A percentile compares a stretch with the other conserved stretches of the same genome.
phyloP scores from a whole-genome alignment of 2,113 vertebrate genomes.

The Saccopteryx bilineata region DNA sequence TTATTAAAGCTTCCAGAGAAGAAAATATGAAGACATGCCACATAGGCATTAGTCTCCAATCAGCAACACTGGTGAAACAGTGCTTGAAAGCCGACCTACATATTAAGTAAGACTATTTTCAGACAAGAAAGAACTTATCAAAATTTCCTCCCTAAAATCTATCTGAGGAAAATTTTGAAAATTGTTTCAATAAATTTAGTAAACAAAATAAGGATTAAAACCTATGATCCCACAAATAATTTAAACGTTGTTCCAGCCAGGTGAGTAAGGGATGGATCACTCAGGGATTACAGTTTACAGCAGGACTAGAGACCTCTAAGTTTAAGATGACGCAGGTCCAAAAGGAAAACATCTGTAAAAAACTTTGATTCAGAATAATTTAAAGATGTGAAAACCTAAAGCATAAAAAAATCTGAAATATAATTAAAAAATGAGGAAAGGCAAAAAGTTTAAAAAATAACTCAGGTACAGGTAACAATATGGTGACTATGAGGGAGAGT shows the following conservation, averaged over 20 bases:
- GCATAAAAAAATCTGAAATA: not conserved
- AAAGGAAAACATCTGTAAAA: not conserved
- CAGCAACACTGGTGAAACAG: not conserved
- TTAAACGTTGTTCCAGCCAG: not conserved
- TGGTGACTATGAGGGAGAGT: too few species aligned
- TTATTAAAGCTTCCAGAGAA: slow-evolving; percentile 6
- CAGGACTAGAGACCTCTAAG: not conserved
- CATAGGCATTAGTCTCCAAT: too few species aligned
- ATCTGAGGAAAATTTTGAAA: not conserved
- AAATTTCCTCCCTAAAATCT: not conserved
- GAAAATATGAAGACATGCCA: not conserved
- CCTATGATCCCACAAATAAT: not conserved
- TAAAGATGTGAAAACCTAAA: not conserved
- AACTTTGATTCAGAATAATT: not conserved
- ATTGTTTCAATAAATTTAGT: not conserved
- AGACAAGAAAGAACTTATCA: not conserved
- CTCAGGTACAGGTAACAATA: too few species aligned
- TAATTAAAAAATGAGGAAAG: not conserved
- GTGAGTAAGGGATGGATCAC: not conserved
- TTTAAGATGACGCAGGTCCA: not conserved
- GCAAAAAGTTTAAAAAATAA: not conserved
- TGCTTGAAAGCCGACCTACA: not conserved
- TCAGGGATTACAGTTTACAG: not conserved
- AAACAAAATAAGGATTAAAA: not conserved
- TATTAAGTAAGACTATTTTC: not conserved